Evolutionary conservation across 2,888 invertebrate species (phyloP).

Genomic region (Anthrax anthrax): DNA sequence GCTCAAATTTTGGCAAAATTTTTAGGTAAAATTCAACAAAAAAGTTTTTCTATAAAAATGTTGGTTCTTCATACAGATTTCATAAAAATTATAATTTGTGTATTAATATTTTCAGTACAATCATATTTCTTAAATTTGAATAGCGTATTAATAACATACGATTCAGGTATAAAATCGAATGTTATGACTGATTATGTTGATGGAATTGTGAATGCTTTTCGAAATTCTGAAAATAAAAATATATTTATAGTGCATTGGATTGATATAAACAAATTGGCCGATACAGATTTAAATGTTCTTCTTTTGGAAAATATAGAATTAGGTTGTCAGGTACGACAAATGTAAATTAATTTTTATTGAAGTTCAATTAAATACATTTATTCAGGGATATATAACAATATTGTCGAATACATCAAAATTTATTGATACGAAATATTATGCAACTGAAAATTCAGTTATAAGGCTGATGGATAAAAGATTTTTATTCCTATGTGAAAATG

Average conservation of each 20-base stretch:
- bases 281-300: conserved; percentile 15
- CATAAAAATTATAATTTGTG: no score
- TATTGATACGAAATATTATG: conserved; percentile 26
- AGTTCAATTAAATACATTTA: neutral
- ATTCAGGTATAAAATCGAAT: conserved; percentile 12
- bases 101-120: conserved; percentile 21
- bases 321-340: conserved; percentile 18
- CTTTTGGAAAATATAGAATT: conserved; percentile 22
- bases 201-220: neutral
- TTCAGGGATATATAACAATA: conserved; percentile 28
- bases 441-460: conserved; percentile 25
- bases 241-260: conserved; percentile 22
- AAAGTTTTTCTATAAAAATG: no score
- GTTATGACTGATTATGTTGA: conserved; percentile 15
- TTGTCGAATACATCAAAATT: conserved; percentile 21
- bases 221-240: neutral
- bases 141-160: conserved; percentile 24
- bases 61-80: no score
- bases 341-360: neutral
- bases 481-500: conserved; percentile 25
- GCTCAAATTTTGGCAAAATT: no score
- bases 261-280: conserved; percentile 17
- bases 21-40: no score
- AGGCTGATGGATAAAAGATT: conserved; percentile 22
- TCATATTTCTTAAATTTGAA: conserved; percentile 22